These are phyloP conservation scores for Merops nubicus DNA, from an alignment of 2,113 vertebrate genomes.

Conservation along the genomic window DNA sequence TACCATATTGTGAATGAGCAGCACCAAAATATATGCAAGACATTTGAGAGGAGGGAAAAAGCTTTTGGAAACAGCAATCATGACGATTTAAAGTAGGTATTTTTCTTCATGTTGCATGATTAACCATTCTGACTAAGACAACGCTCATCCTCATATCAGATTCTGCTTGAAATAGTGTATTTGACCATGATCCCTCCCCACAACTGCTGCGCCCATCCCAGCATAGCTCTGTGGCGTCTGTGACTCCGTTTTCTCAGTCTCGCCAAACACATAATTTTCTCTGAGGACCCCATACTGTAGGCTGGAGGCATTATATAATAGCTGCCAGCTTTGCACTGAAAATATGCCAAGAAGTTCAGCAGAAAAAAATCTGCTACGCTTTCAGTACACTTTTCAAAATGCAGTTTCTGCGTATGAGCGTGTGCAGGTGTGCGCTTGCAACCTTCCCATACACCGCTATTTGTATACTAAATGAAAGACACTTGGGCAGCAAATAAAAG, in stretches of 20 bases:
- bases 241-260: conserved; percentile 6
- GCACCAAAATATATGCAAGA: conserved; percentile 51
- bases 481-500: not conserved
- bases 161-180: conserved; percentile 55
- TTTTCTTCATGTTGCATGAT: conserved; percentile 41
- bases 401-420: not conserved
- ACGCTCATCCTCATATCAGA: conserved; percentile 56
- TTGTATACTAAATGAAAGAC: not conserved
- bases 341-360: not conserved
- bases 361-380: not conserved
- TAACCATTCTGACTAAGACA: conserved; percentile 63
- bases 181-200: not conserved
- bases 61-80: conserved; percentile 42
- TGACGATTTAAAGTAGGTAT: not conserved
- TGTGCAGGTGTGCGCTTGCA: not conserved
- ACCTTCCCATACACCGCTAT: not conserved
- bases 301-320: not conserved
- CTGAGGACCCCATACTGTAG: not conserved
- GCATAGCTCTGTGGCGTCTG: not conserved
- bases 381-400: not conserved
- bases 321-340: conserved; percentile 22
- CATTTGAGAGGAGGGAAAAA: conserved; percentile 38
- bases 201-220: not conserved
- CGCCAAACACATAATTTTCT: not conserved
- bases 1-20: not conserved